Evolutionary conservation across 2,797 vertebrate species (phyloP).

Genomic region (Falco cherrug): DNA sequence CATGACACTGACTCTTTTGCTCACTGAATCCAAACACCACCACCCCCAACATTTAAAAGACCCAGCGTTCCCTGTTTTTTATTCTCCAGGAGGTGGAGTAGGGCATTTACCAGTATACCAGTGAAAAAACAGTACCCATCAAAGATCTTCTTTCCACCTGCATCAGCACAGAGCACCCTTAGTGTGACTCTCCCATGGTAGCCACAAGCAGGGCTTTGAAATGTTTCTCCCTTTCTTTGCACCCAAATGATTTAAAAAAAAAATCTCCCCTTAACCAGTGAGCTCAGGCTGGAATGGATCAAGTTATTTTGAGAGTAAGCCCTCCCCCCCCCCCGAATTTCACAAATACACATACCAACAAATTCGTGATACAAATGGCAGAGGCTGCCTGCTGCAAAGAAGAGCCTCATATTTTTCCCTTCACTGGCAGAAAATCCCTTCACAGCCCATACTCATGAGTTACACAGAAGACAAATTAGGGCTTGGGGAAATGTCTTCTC

Average conservation of each 20-base stretch:
- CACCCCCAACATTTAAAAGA: accelerated
- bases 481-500: background rate
- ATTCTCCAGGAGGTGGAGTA: background rate
- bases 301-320: background rate
- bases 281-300: background rate
- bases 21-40: background rate
- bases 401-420: background rate
- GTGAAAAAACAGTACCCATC: background rate
- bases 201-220: background rate
- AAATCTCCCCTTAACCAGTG: background rate
- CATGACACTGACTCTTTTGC: background rate
- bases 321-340: background rate
- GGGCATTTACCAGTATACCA: background rate
- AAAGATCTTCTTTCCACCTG: background rate
- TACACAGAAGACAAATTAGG: background rate
- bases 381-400: background rate
- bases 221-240: background rate
- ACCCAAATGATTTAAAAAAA: background rate
- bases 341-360: background rate
- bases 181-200: background rate
- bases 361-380: background rate
- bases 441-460: background rate
- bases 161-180: background rate
- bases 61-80: background rate
- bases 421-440: background rate